Evolutionary conservation across 2,797 vertebrate genomes (phyloP).

Genomic region (Pelobates cultripes): DNA sequence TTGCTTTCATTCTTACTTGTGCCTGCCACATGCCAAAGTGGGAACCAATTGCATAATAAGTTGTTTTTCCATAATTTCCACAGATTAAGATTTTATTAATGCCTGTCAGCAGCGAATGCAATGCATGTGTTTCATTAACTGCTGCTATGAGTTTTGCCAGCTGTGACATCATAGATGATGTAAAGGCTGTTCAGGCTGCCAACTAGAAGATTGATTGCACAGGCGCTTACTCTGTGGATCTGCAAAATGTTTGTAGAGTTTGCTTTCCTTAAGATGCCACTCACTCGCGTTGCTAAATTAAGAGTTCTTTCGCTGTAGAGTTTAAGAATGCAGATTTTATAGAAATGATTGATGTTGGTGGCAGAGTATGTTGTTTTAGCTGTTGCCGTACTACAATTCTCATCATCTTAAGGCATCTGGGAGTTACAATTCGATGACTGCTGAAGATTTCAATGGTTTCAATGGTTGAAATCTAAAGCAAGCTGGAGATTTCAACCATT

Average conservation of each 20-base stretch:
- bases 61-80: conserved; percentile 81
- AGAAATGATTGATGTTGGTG: neutral
- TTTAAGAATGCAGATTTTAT: neutral
- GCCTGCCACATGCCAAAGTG: conserved; percentile 76
- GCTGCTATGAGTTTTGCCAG: conserved; percentile 62
- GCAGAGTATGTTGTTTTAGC: too few relatives aligned
- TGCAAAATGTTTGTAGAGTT: conserved; percentile 49
- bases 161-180: conserved; percentile 65
- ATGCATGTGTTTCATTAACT: conserved; percentile 74
- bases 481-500: too few relatives aligned
- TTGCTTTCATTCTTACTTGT: conserved; percentile 67
- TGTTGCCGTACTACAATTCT: too few relatives aligned
- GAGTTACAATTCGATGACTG: too few relatives aligned
- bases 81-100: conserved; percentile 85
- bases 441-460: too few relatives aligned
- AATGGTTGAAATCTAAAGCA: too few relatives aligned
- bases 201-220: conserved; percentile 59
- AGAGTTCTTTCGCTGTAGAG: conserved; percentile 3
- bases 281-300: conserved; percentile 43
- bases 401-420: too few relatives aligned
- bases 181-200: conserved; percentile 60
- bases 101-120: conserved; percentile 81
- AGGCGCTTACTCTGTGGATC: conserved; percentile 55
- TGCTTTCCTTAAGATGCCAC: conserved; percentile 55
- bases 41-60: conserved; percentile 78